phyloP scores from a whole-genome alignment of 23 tunicate genomes.

The Ciona savignyi region DNA sequence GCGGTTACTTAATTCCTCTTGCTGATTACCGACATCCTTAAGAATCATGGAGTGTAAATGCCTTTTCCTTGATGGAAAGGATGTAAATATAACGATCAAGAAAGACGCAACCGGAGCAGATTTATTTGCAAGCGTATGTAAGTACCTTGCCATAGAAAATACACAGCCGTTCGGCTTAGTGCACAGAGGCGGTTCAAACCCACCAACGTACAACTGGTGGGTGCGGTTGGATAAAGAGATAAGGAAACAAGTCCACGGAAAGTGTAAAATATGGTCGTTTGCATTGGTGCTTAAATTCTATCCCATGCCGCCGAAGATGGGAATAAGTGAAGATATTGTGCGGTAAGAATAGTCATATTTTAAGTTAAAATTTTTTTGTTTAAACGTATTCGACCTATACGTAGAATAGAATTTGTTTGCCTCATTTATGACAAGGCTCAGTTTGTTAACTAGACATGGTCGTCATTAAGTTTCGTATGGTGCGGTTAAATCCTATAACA shows the following conservation, averaged over 20 bases:
- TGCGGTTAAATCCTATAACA: too few species aligned
- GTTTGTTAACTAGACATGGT: too few species aligned
- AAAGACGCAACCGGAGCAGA: constrained; percentile 67
- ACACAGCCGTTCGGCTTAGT: constrained; percentile 44
- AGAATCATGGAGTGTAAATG: constrained; percentile 61
- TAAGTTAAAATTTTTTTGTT: too few species aligned
- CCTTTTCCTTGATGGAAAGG: constrained; percentile 60
- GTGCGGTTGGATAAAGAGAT: constrained; percentile 52
- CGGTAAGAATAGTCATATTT: too few species aligned
- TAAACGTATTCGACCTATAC: too few species aligned
- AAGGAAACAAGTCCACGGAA: constrained; percentile 56
- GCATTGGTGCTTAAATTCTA: constrained; percentile 71
- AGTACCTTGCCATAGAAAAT: constrained; percentile 38
- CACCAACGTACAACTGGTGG: constrained; percentile 80
- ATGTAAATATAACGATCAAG: constrained; percentile 39
- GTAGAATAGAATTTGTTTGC: too few species aligned
- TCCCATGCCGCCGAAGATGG: constrained; percentile 14
- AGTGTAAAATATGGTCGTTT: constrained; percentile 77
- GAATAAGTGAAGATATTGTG: neutral
- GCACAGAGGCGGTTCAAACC: constrained; percentile 44
- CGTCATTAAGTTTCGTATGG: too few species aligned
- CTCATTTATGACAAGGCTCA: too few species aligned
- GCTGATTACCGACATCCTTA: neutral
- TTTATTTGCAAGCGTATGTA: constrained; percentile 65
- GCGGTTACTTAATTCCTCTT: neutral